Conservation (phyloP, 2,797 vertebrate genomes). For the Phrynocephalus forsythii region DNA sequence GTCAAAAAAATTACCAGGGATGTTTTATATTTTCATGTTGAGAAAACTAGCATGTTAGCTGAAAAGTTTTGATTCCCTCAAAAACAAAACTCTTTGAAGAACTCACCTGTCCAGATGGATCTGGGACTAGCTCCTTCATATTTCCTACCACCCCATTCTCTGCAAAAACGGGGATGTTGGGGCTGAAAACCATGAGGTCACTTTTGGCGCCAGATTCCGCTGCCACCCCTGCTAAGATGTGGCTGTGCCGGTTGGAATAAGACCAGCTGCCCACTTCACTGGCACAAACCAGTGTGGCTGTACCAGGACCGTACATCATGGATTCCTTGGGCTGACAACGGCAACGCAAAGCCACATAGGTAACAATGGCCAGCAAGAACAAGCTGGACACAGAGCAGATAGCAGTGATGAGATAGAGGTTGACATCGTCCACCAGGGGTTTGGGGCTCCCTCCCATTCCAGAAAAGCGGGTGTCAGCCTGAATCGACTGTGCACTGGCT, state of each 20-base stretch:
- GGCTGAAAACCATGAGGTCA: slow-evolving; percentile 71
- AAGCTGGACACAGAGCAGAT: slow-evolving; percentile 69
- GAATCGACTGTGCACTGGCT: slow-evolving; percentile 57
- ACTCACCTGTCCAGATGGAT: slow-evolving; percentile 33
- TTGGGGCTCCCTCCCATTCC: background rate
- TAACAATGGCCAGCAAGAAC: slow-evolving; percentile 64
- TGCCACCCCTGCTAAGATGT: slow-evolving; percentile 61
- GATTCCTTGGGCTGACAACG: background rate
- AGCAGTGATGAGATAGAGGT: slow-evolving; percentile 65
- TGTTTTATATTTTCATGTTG: background rate
- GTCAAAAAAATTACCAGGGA: background rate
- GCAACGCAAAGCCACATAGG: slow-evolving; percentile 59
- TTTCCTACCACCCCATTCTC: background rate
- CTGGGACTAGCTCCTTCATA: background rate
- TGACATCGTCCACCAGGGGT: slow-evolving; percentile 16
- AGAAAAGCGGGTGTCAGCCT: slow-evolving; percentile 11
- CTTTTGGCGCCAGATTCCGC: slow-evolving; percentile 60
- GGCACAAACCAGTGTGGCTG: slow-evolving; percentile 60
- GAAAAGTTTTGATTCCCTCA: too few relatives aligned
- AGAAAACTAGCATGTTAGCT: background rate
- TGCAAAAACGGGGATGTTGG: slow-evolving; percentile 33
- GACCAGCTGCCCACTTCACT: slow-evolving; percentile 74
- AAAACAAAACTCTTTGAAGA: background rate
- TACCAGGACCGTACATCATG: slow-evolving; percentile 21
- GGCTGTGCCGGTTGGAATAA: slow-evolving; percentile 61